These are phyloP conservation scores for Tetramorium alpestre DNA, from an alignment of 1,140 invertebrate species.

Conservation along the genomic window DNA sequence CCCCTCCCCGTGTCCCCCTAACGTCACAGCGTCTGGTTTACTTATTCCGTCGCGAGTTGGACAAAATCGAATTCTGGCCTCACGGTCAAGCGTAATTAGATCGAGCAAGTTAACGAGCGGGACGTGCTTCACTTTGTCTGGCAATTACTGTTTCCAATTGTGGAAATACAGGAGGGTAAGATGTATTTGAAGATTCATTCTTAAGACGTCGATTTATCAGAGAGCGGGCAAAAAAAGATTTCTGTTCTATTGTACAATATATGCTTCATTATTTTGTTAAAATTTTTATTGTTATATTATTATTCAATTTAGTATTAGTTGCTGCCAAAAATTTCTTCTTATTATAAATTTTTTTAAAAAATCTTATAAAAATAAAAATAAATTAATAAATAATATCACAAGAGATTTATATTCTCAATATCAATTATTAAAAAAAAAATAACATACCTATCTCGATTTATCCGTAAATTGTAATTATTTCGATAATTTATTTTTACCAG, in stretches of 20 bases:
- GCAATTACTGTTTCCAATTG: constrained; percentile 18
- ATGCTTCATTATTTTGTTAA: background rate
- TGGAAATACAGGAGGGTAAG: background rate
- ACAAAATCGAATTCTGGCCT: constrained; percentile 48
- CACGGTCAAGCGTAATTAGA: constrained; percentile 59
- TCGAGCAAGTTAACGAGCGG: constrained; percentile 48
- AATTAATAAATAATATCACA: background rate
- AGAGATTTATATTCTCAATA: background rate
- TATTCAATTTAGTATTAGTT: background rate
- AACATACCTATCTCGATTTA: background rate
- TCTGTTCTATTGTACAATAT: background rate
- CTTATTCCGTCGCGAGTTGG: constrained; percentile 38
- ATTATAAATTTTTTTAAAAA: too few relatives aligned
- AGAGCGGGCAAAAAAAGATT: background rate
- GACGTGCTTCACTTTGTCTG: background rate
- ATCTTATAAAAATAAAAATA: too few relatives aligned
- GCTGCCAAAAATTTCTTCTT: background rate
- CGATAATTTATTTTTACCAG: background rate
- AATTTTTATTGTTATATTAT: background rate
- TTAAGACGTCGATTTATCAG: background rate
- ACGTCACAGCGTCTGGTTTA: background rate
- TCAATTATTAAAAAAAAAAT: background rate
- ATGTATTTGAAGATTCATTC: background rate
- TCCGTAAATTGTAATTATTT: background rate
- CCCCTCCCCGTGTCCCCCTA: background rate